These are phyloP conservation scores for Sinocyclocheilus grahami DNA, from an alignment of 2,113 vertebrate genomes.

Conservation along the genomic window DNA sequence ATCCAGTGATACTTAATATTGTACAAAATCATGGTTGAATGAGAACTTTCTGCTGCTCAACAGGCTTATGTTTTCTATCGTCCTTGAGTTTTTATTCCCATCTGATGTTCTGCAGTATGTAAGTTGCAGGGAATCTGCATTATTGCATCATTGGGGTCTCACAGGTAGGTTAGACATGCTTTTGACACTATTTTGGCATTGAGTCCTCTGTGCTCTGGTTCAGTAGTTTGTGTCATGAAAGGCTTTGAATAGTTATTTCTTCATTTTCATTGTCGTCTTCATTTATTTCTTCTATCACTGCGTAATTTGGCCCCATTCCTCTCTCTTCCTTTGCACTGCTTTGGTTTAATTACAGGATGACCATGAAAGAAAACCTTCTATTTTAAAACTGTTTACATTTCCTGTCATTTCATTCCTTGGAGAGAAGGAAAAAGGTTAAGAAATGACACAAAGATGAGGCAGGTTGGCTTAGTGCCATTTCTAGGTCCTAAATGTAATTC, in stretches of 20 bases:
- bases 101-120: background rate
- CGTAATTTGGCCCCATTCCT: background rate
- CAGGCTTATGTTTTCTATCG: background rate
- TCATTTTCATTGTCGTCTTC: background rate
- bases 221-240: background rate
- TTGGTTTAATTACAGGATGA: constrained; percentile 41
- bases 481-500: constrained; percentile 40
- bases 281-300: background rate
- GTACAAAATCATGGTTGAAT: background rate
- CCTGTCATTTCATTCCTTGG: background rate
- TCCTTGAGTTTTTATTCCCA: constrained; percentile 5
- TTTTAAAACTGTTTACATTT: constrained; percentile 26
- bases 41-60: background rate
- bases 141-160: constrained; percentile 31
- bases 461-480: constrained; percentile 28
- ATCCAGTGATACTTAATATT: background rate
- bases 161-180: background rate
- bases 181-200: constrained; percentile 24
- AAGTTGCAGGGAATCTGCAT: constrained; percentile 7
- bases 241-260: background rate
- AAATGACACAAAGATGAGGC: constrained; percentile 14
- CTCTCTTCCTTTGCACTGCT: constrained; percentile 1
- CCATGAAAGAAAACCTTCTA: constrained; percentile 32
- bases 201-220: background rate
- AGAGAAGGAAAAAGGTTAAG: background rate